These are phyloP conservation scores for Phoenicopterus ruber DNA, from an alignment of 2,113 vertebrate species.

Conservation along the genomic window DNA sequence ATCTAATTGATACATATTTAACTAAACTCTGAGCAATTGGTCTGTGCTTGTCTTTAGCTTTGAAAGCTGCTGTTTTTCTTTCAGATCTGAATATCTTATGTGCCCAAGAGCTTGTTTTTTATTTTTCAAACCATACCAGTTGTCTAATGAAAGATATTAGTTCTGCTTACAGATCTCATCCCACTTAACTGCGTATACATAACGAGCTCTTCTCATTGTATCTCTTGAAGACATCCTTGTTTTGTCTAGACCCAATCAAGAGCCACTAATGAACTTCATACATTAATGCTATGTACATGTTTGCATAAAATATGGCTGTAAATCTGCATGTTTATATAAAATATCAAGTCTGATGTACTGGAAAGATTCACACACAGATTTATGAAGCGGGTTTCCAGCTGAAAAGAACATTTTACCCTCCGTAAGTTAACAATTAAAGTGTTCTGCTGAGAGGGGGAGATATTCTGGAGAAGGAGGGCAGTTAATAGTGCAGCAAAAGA, in stretches of 20 bases:
- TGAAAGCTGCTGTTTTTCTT: background rate
- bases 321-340: background rate
- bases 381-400: background rate
- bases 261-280: background rate
- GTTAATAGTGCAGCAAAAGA: background rate
- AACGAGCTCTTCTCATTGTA: background rate
- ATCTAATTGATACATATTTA: constrained; percentile 47
- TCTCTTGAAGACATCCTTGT: constrained; percentile 17
- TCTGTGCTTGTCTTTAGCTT: background rate
- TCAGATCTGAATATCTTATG: background rate
- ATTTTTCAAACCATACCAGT: background rate
- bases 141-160: background rate
- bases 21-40: constrained; percentile 1
- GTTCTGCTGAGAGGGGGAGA: background rate
- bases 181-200: background rate
- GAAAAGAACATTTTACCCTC: background rate
- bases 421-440: background rate
- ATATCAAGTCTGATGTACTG: background rate
- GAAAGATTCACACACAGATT: background rate
- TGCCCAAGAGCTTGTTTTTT: background rate
- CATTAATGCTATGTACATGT: background rate
- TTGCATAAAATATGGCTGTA: constrained; percentile 1
- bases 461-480: background rate
- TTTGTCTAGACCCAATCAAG: constrained; percentile 46
- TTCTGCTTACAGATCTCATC: constrained; percentile 12